Conservation (phyloP, 2,888 invertebrate genomes). For the Nomada flava region DNA sequence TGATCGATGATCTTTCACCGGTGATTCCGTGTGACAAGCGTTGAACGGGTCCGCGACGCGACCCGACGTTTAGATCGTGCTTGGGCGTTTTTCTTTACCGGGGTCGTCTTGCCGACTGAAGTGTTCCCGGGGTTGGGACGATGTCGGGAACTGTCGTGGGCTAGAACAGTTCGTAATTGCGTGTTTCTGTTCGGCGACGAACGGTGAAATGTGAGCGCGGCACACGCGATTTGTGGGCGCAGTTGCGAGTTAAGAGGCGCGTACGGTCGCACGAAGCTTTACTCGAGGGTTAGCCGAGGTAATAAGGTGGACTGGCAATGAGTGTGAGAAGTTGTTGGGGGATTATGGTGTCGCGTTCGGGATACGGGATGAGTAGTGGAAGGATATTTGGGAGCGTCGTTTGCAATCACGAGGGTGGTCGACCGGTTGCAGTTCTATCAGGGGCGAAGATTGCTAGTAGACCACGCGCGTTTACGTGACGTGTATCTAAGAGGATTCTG, state of each 20-base stretch:
- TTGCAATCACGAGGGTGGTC: background rate
- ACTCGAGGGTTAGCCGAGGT: background rate
- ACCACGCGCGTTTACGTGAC: too few relatives aligned
- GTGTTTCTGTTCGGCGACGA: constrained; percentile 41
- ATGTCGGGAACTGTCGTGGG: constrained; percentile 13
- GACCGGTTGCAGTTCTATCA: background rate
- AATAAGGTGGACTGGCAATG: background rate
- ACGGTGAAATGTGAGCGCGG: constrained; percentile 27
- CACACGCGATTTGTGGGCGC: constrained; percentile 70
- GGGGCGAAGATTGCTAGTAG: background rate
- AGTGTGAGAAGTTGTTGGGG: background rate
- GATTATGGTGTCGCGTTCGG: background rate
- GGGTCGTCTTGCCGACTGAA: background rate
- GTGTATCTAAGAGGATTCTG: too few relatives aligned
- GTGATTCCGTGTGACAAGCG: background rate
- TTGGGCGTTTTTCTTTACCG: background rate
- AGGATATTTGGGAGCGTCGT: background rate
- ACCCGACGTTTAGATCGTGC: background rate
- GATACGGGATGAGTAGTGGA: background rate
- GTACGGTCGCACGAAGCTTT: constrained; percentile 1
- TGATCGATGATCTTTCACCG: constrained; percentile 60
- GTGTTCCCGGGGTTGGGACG: constrained; percentile 10
- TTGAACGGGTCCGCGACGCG: too few relatives aligned
- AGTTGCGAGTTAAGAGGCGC: constrained; percentile 42
- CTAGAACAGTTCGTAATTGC: constrained; percentile 47